Conservation (phyloP, 2,888 invertebrate species). For the Glomeris marginata region DNA sequence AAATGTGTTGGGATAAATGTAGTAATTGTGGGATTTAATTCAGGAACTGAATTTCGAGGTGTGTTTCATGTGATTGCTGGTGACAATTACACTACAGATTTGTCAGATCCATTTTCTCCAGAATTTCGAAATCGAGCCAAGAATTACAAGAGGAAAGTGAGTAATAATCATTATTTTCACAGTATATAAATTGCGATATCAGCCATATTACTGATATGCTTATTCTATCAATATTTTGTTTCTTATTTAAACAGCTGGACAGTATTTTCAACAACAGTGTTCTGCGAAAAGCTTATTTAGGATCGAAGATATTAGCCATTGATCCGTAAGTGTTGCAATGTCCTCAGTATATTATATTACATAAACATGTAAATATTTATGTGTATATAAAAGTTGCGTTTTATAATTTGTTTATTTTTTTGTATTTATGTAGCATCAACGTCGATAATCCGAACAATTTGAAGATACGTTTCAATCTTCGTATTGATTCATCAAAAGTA, state of each 20-base stretch:
- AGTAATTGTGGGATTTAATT: no score
- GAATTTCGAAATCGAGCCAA: slow-evolving; percentile 56
- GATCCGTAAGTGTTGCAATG: slow-evolving; percentile 16
- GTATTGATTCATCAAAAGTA: slow-evolving; percentile 50
- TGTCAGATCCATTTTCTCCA: slow-evolving; percentile 49
- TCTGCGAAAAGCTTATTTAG: slow-evolving; percentile 16
- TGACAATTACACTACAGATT: slow-evolving; percentile 50
- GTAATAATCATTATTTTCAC: neutral
- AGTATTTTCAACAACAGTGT: slow-evolving; percentile 17
- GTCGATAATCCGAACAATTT: no score
- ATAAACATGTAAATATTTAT: neutral
- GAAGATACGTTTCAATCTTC: slow-evolving; percentile 55
- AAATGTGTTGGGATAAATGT: no score
- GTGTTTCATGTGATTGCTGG: slow-evolving; percentile 55
- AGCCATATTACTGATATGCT: neutral
- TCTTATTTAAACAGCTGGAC: slow-evolving; percentile 14
- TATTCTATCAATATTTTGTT: neutral
- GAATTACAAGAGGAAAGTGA: slow-evolving; percentile 55
- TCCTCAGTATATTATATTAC: neutral
- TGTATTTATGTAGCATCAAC: neutral
- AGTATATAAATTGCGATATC: neutral
- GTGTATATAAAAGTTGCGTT: neutral
- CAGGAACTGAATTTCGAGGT: slow-evolving; percentile 67
- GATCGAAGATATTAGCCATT: slow-evolving; percentile 18
- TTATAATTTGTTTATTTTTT: neutral